Evolutionary conservation across 2,113 vertebrate genomes (phyloP), one percentile per base, ranked within the genome.

Genomic region (Equus przewalskii): DNA sequence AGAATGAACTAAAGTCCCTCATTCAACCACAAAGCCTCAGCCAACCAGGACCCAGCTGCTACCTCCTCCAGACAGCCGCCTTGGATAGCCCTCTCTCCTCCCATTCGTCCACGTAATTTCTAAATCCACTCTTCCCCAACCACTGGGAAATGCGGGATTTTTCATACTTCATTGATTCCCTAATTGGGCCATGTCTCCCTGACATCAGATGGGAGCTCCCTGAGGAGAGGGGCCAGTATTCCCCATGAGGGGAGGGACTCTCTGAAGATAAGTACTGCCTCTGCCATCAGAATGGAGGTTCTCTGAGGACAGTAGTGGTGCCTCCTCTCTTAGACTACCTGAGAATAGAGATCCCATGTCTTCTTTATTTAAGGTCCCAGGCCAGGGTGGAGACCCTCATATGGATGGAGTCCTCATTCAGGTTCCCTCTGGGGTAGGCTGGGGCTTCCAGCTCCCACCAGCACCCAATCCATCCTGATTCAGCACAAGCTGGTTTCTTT

Each of bases 11-110:
- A 8, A 19, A 67, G 67, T 60, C n/a, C 60, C 10, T 80, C 58
- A 41, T 62, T 88, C 88, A n/a, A 3, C 91, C 15, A 11, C 41
- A 86, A 93, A 92, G 58, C 76, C 64, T 96, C 85, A 36, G 70
- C 78, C 75, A 91, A 56, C 64, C 36, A 64, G 76, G 91, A 89
- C 75, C 69, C 9, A 46, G 67, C 60, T 64, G 76, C 88, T 64
- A 64, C 46, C 64, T 94, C 64, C 60, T 89, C 36, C 76, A 95
- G 92, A 75, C 64, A 83, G 60, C 56, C 51, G 41, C 65, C 92
- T 62, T 56, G 75, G 91, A 60, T 19, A 65, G 22, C 30, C 54
- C 41, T 41, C 51, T 51, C 11, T 64, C 78, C 65, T 73, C 33
- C 30, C 56, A 62, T 58, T 67, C n/a, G 60, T 79, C 84, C 49